Base-by-base conservation (phyloP, 2,888 invertebrate species). In the Brachynemurus nebulosus region DNA sequence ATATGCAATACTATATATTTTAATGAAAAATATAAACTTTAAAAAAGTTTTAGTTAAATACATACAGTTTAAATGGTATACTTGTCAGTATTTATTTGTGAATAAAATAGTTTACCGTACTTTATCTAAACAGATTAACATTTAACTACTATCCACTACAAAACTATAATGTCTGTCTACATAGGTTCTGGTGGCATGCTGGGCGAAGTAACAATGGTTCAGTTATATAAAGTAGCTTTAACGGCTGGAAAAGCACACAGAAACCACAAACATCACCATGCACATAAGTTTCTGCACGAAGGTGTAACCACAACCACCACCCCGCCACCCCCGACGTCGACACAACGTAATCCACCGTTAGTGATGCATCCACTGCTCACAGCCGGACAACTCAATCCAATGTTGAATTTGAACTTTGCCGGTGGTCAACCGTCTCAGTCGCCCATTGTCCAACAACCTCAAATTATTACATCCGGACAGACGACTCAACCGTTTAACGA, bases 181-280 rank as follows among this genome's bases (percentile, higher is more conserved):
- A n/a, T 56, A 78, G 79, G 71, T 41, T 67, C 76, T 48, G 70
- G 75, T 7, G 81, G 82, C 34, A 66, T 80, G 53, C 62, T 80
- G 45, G 83, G 82, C 2, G 86, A 88, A 65, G 60, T 88, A 46
- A 88, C 88, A 2, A 76, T 88, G 73, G 62, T 86, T 1, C 85
- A 86, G 59, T 61, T 88, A 14, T 88, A 88, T 64, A 76, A 75
- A 47, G 83, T 86, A 0, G 86, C 86, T 1, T 59, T 88, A 46
- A 84, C 84, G 2, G 86, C 86, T 2, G 88, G 88, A 1, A 88
- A 88, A 62, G 86, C 86, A 0, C 86, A 88, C 64, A 80, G 78
- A 51, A 85, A 86, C 57, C 86, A 88, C 63, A 88, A 86, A 57
- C 88, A 88, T 57, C 88, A 88, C 58, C 86, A 88, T 62, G 86